Conservation (phyloP, 2,888 invertebrate genomes). For the Dryobota labecula region DNA sequence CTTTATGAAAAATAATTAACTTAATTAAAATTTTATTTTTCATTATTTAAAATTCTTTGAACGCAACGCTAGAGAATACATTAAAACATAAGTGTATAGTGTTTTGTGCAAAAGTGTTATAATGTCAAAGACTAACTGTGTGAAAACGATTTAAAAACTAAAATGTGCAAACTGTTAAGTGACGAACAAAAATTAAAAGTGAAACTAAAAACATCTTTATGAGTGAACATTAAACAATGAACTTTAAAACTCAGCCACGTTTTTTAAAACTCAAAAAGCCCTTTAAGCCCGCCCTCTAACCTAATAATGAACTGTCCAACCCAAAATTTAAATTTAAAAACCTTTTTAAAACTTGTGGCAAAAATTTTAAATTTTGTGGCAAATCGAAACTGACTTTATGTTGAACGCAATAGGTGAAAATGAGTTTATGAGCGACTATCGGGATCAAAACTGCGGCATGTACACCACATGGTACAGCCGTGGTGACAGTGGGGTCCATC, state of each 20-base stretch:
- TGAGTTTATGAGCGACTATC: constrained; percentile 87
- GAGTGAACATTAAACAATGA: constrained; percentile 54
- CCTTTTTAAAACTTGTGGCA: constrained; percentile 23
- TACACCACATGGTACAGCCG: constrained; percentile 90
- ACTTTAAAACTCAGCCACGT: constrained; percentile 28
- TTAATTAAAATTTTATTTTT: constrained; percentile 5
- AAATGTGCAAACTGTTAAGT: constrained; percentile 54
- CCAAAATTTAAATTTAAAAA: background rate
- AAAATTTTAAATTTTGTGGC: constrained; percentile 35
- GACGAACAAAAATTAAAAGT: constrained; percentile 44
- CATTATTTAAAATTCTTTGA: background rate
- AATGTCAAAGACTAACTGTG: constrained; percentile 27
- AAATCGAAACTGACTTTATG: constrained; percentile 58
- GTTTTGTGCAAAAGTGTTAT: constrained; percentile 42
- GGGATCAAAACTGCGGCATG: constrained; percentile 86
- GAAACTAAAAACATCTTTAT: constrained; percentile 41
- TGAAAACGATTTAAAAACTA: constrained; percentile 26
- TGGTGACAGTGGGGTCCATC: constrained; percentile 88
- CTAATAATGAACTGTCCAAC: constrained; percentile 44
- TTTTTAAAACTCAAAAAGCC: constrained; percentile 29
- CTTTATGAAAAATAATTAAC: background rate
- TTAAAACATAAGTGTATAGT: constrained; percentile 32
- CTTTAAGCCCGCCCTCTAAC: constrained; percentile 14
- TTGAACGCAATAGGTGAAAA: constrained; percentile 70
- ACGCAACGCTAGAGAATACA: background rate